A percentile compares a stretch with the other conserved stretches of the same genome.
These are phyloP conservation scores for Micrasema minimum DNA, from an alignment of 1,140 invertebrate species.

Conservation along the genomic window DNA sequence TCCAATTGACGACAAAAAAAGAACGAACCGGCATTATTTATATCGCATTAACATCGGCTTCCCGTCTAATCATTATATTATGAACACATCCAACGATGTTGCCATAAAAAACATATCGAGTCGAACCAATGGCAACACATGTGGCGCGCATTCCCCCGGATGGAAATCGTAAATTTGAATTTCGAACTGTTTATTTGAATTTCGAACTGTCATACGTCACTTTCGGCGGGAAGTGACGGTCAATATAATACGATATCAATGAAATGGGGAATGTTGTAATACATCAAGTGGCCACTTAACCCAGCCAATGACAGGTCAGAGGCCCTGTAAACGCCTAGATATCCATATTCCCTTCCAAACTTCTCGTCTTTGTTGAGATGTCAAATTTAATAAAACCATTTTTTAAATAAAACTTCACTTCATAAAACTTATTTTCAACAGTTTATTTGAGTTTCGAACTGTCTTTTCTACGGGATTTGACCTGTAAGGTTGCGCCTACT, in stretches of 20 bases:
- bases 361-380: too few species aligned
- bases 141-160: conserved; percentile 27
- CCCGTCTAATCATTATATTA: conserved; percentile 15
- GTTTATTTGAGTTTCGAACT: conserved; percentile 1
- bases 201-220: conserved; percentile 26
- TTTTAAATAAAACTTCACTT: too few species aligned
- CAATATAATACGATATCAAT: background rate
- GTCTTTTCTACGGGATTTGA: too few species aligned
- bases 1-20: conserved; percentile 21
- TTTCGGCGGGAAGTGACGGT: conserved; percentile 17
- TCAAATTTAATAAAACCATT: too few species aligned
- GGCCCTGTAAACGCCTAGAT: too few species aligned
- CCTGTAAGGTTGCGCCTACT: too few species aligned
- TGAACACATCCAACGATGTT: conserved; percentile 8
- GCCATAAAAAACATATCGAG: conserved; percentile 27
- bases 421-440: too few species aligned
- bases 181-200: conserved; percentile 34
- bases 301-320: too few species aligned
- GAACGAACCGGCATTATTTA: background rate
- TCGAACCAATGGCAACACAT: conserved; percentile 23
- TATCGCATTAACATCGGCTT: conserved; percentile 15
- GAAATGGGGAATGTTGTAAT: too few species aligned
- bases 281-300: too few species aligned
- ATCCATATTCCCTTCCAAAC: too few species aligned
- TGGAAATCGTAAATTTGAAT: conserved; percentile 35